Percentiles rank a stretch among this genome's conserved stretches.
These are phyloP conservation scores for Cinara cedri DNA, from an alignment of 2,888 invertebrate species.

Conservation along the genomic window DNA sequence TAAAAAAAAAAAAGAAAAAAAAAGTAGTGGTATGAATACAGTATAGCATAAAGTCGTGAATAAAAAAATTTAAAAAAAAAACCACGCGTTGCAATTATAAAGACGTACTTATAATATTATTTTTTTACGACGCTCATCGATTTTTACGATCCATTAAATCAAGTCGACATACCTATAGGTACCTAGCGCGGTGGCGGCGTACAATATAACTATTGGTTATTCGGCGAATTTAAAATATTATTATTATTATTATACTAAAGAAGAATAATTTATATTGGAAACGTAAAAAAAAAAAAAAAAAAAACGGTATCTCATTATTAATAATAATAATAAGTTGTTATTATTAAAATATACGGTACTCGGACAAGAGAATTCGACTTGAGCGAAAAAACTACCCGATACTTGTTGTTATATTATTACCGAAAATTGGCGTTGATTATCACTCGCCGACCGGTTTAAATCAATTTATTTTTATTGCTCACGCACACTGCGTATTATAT, in stretches of 20 bases:
- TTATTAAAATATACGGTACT: neutral
- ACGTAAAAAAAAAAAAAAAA: too few species aligned
- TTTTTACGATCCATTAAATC: conserved; percentile 40
- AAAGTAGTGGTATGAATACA: neutral
- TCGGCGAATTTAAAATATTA: conserved; percentile 23
- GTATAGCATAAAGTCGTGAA: neutral
- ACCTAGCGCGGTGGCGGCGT: too few species aligned
- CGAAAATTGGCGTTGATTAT: conserved; percentile 37
- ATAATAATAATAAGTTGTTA: neutral
- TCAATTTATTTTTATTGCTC: conserved; percentile 42
- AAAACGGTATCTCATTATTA: neutral
- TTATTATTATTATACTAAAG: too few species aligned
- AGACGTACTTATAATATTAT: conserved; percentile 1
- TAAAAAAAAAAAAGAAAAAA: too few species aligned
- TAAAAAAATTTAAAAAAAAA: too few species aligned
- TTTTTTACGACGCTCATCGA: conserved; percentile 6
- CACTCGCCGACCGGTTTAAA: conserved; percentile 25
- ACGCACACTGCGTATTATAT: neutral
- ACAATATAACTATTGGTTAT: neutral
- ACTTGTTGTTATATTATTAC: conserved; percentile 35
- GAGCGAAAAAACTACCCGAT: too few species aligned
- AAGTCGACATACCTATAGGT: neutral
- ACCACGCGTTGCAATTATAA: neutral
- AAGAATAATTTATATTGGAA: conserved; percentile 6
- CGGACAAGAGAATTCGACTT: conserved; percentile 5